Conservation (phyloP, 2,888 invertebrate genomes). For the Lithodes maja region DNA sequence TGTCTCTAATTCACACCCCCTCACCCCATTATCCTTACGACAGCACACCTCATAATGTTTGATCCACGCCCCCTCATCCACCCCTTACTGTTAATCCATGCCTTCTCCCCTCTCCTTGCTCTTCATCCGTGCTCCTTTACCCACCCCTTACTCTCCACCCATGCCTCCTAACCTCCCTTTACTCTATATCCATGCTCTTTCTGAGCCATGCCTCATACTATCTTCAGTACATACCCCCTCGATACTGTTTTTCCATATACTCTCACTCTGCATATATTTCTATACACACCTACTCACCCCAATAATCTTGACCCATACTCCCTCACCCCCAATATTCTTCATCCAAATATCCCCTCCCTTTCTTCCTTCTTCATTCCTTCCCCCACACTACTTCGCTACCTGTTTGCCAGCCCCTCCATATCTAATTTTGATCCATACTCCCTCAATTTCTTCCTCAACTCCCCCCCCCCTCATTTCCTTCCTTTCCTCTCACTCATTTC, state of each 20-base stretch:
- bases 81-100: neutral
- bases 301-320: neutral
- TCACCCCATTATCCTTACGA: too few species aligned
- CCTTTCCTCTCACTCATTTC: neutral
- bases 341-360: neutral
- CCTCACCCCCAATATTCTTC: neutral
- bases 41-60: too few species aligned
- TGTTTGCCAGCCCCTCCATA: neutral
- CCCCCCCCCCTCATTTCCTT: neutral
- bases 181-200: neutral
- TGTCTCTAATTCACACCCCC: too few species aligned
- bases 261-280: neutral
- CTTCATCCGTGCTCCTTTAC: too few species aligned
- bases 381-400: neutral
- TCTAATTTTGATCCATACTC: neutral
- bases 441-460: neutral
- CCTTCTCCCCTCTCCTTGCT: neutral
- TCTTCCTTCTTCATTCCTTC: neutral
- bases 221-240: slow-evolving; percentile 1
- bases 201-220: neutral
- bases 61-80: neutral
- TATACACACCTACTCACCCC: neutral
- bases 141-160: neutral
- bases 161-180: slow-evolving; percentile 3
- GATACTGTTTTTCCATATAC: too few species aligned